These are phyloP conservation scores for Arenaria interpres DNA, from an alignment of 2,113 vertebrate species.

Conservation along the genomic window DNA sequence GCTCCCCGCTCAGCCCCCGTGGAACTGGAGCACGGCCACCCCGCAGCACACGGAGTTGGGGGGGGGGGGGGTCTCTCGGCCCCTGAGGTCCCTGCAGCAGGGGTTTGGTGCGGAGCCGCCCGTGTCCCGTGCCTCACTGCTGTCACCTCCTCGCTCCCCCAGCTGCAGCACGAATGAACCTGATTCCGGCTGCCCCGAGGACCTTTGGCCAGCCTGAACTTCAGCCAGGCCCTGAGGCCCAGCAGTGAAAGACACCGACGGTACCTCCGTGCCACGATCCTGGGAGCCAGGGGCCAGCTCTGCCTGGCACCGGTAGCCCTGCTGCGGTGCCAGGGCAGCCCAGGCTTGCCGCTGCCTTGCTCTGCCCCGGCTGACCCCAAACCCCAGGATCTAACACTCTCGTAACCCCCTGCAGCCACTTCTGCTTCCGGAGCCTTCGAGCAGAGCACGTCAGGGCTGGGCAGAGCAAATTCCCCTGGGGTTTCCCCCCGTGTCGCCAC, in stretches of 20 bases:
- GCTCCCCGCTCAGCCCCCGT: not conserved
- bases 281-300: not conserved
- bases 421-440: not conserved
- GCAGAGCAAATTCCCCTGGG: not conserved
- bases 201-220: not conserved
- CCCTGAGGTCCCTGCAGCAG: rapidly evolving
- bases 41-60: rapidly evolving
- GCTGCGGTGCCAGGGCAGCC: rapidly evolving
- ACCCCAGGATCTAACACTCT: not conserved
- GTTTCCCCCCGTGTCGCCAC: not conserved
- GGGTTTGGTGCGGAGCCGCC: rapidly evolving
- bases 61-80: too few relatives aligned
- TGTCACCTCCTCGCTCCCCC: rapidly evolving
- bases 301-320: not conserved
- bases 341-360: not conserved
- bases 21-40: not conserved
- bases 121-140: rapidly evolving
- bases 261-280: not conserved
- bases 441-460: rapidly evolving
- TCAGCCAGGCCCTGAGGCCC: not conserved
- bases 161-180: rapidly evolving
- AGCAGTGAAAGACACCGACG: rapidly evolving
- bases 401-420: not conserved
- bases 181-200: not conserved
- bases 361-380: not conserved